Conservation (phyloP, 2,113 vertebrate species). For the Pseudopodoces humilis region DNA sequence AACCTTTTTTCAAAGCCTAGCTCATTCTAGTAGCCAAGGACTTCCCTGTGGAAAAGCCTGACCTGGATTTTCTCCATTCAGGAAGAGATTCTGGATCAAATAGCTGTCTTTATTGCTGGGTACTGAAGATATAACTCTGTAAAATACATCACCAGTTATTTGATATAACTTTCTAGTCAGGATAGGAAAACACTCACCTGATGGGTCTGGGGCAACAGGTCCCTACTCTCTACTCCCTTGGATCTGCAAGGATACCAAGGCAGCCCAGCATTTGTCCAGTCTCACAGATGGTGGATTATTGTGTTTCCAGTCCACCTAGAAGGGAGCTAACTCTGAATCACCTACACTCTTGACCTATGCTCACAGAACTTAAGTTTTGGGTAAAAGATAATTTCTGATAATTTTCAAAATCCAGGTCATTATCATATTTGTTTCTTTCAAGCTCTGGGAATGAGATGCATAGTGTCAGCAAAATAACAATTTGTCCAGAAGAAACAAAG, state of each 20-base stretch:
- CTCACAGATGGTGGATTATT: neutral
- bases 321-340: neutral
- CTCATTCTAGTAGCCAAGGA: neutral
- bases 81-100: neutral
- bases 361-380: neutral
- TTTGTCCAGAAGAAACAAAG: neutral
- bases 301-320: neutral
- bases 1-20: neutral
- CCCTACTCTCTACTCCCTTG: neutral
- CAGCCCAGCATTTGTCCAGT: neutral
- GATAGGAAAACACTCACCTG: neutral
- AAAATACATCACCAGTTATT: neutral
- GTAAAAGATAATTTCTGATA: neutral
- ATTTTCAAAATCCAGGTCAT: neutral
- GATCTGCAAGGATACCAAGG: neutral
- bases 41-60: neutral
- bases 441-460: neutral
- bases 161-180: neutral
- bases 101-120: neutral
- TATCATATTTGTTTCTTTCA: neutral
- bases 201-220: rapidly evolving
- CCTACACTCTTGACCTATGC: neutral
- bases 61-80: neutral
- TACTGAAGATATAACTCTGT: neutral
- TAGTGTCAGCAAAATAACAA: neutral